These are phyloP conservation scores for Fundulus diaphanus DNA, from an alignment of 2,797 vertebrate species.

Conservation along the genomic window DNA sequence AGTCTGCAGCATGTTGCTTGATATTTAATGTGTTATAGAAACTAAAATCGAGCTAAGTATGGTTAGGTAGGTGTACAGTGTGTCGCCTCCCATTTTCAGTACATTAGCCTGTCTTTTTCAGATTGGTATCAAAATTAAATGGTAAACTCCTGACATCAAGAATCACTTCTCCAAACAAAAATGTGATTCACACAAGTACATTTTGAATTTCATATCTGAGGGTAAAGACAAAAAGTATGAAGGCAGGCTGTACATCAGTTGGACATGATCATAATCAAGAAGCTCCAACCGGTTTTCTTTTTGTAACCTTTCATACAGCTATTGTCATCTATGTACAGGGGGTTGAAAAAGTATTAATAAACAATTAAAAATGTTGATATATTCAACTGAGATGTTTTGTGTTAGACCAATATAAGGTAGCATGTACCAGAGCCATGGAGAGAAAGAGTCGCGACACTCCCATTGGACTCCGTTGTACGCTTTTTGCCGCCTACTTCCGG, in stretches of 20 bases:
- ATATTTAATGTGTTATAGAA: not conserved
- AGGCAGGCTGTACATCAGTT: constrained; percentile 26
- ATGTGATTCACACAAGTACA: too few relatives aligned
- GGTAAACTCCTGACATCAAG: constrained; percentile 41
- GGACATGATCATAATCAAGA: too few relatives aligned
- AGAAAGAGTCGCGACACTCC: too few relatives aligned
- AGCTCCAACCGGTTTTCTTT: too few relatives aligned
- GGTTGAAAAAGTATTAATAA: too few relatives aligned
- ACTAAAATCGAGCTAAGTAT: not conserved
- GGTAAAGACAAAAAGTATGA: constrained; percentile 64
- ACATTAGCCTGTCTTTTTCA: too few relatives aligned
- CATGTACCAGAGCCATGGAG: too few relatives aligned
- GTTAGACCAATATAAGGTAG: not conserved
- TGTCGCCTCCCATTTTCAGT: too few relatives aligned
- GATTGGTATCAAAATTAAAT: constrained; percentile 44
- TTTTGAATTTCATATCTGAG: constrained; percentile 59
- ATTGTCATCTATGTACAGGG: too few relatives aligned
- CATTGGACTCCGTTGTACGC: too few relatives aligned
- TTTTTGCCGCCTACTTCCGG: too few relatives aligned
- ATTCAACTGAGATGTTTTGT: not conserved
- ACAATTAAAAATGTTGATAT: not conserved
- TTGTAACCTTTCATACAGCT: too few relatives aligned
- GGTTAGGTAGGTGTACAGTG: not conserved
- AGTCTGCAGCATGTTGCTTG: not conserved
- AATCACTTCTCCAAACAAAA: constrained; percentile 68